These are phyloP conservation scores for Torymus texanus DNA, from an alignment of 2,888 invertebrate genomes.

Conservation along the genomic window DNA sequence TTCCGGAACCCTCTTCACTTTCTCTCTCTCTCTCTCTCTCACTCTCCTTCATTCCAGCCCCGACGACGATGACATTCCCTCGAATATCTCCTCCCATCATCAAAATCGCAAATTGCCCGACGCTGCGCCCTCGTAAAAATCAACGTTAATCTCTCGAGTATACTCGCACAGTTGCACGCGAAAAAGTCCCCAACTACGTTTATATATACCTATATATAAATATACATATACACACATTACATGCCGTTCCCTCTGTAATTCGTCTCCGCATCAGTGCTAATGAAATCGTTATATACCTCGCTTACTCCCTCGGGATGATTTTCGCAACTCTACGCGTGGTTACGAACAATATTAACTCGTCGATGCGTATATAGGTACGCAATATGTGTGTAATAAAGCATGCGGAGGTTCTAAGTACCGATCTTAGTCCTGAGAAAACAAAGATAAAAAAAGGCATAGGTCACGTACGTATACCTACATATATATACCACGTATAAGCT, in stretches of 20 bases:
- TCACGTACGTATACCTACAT: constrained; percentile 15
- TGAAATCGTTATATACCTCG: constrained; percentile 24
- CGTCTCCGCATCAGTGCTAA: neutral
- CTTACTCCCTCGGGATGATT: neutral
- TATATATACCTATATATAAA: no score
- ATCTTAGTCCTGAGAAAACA: constrained; percentile 59
- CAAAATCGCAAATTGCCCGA: no score
- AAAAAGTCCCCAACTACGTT: no score
- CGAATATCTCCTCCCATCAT: neutral
- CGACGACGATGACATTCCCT: neutral
- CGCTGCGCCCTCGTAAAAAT: constrained; percentile 1
- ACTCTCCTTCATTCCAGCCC: neutral
- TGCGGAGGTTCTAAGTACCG: constrained; percentile 38
- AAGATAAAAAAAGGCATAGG: constrained; percentile 15
- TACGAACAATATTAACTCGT: constrained; percentile 36
- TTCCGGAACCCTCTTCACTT: no score
- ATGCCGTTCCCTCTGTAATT: no score
- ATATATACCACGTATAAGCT: neutral
- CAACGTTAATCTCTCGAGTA: constrained; percentile 3
- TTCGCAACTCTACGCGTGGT: constrained; percentile 11
- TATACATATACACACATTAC: no score
- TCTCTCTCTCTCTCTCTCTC: neutral
- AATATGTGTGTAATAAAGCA: no score
- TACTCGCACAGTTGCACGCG: no score
- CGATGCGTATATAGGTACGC: neutral